A percentile compares a stretch with the other conserved stretches of the same genome.
These are phyloP conservation scores for Eristalinus aeneus DNA, from an alignment of 2,888 invertebrate genomes.

Conservation along the genomic window DNA sequence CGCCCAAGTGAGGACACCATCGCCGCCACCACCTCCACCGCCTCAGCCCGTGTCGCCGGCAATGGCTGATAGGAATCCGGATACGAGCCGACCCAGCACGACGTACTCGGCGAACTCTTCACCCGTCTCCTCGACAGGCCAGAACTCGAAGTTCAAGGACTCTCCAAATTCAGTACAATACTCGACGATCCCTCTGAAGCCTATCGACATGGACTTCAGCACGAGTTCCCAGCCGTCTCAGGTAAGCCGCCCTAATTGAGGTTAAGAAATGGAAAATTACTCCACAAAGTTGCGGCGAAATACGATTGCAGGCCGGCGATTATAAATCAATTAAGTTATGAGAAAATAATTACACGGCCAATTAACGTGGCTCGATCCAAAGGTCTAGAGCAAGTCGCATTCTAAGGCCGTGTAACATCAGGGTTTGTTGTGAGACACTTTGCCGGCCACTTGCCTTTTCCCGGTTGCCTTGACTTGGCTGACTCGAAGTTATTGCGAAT, in stretches of 20 bases:
- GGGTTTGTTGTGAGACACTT: not conserved
- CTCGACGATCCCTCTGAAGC: constrained; percentile 55
- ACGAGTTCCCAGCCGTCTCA: constrained; percentile 77
- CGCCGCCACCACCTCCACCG: constrained; percentile 43
- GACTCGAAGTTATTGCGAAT: not conserved
- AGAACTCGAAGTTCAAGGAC: constrained; percentile 54
- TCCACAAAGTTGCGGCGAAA: not conserved
- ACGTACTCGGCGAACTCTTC: constrained; percentile 54
- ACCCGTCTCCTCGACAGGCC: constrained; percentile 49
- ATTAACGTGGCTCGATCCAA: not conserved
- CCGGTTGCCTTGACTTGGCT: not conserved
- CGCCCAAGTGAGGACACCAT: constrained; percentile 43
- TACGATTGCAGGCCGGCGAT: not conserved
- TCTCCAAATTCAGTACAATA: constrained; percentile 63
- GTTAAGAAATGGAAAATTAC: not conserved
- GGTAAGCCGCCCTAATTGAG: constrained; percentile 69
- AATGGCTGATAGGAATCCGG: constrained; percentile 25
- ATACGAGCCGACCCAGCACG: constrained; percentile 53
- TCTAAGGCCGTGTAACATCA: too few species aligned
- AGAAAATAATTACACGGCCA: not conserved
- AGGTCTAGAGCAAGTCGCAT: not conserved
- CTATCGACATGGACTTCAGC: constrained; percentile 73
- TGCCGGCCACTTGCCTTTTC: not conserved
- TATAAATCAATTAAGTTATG: not conserved
- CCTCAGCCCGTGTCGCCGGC: constrained; percentile 66